Conservation (phyloP, 2,113 vertebrate species). For the Periophthalmus modestus region DNA sequence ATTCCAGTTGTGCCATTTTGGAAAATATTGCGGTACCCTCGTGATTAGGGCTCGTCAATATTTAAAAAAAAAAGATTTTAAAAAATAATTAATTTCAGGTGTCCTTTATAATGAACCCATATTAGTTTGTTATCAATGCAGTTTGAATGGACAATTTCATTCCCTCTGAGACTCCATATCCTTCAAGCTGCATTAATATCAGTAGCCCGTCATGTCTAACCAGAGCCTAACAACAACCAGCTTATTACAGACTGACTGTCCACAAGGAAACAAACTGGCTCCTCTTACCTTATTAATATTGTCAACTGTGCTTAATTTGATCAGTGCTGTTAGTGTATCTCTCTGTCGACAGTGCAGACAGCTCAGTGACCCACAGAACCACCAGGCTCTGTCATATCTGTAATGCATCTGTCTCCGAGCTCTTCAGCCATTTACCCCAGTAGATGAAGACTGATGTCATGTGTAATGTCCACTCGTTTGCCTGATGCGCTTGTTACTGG, state of each 20-base stretch:
- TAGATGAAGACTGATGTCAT: constrained; percentile 49
- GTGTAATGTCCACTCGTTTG: constrained; percentile 40
- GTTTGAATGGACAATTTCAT: constrained; percentile 38
- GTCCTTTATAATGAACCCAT: not conserved
- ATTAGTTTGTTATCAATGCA: constrained; percentile 4
- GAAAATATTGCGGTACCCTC: not conserved
- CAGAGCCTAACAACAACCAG: constrained; percentile 29
- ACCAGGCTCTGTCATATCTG: constrained; percentile 61
- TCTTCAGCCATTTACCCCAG: constrained; percentile 49
- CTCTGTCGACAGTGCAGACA: constrained; percentile 52
- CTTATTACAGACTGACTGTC: constrained; percentile 62
- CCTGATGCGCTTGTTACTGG: constrained; percentile 40
- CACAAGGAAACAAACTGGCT: constrained; percentile 57
- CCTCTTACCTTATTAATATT: constrained; percentile 65
- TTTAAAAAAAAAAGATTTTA: not conserved
- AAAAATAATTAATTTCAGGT: not conserved
- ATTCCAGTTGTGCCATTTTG: not conserved
- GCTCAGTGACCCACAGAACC: constrained; percentile 59
- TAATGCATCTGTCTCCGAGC: constrained; percentile 62
- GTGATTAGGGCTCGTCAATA: too few species aligned
- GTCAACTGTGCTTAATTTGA: constrained; percentile 71
- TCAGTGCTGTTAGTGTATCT: constrained; percentile 40
- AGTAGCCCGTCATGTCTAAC: constrained; percentile 36
- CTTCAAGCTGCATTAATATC: constrained; percentile 60
- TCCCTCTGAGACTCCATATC: constrained; percentile 38